Evolutionary conservation across 2,113 vertebrate genomes (phyloP).

Genomic region (Cichladusa arquata): DNA sequence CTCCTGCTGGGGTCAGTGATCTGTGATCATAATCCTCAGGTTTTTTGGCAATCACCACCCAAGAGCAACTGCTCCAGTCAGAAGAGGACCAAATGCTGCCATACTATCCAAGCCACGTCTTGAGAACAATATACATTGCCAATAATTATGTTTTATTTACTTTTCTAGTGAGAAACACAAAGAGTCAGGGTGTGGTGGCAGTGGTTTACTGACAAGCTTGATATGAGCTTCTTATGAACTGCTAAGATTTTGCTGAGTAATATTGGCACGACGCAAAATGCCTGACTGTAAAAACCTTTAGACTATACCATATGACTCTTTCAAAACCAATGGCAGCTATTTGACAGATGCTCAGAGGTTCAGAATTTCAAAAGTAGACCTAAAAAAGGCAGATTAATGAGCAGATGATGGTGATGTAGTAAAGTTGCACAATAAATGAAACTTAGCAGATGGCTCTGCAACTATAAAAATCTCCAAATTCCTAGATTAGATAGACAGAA

Average conservation of each 20-base stretch:
- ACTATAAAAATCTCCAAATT: conserved; percentile 51
- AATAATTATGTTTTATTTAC: background rate
- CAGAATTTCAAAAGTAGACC: conserved; percentile 27
- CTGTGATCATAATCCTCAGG: background rate
- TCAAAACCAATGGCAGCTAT: background rate
- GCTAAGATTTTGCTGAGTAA: background rate
- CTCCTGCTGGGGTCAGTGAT: background rate
- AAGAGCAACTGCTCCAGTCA: rapidly evolving
- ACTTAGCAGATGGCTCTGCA: conserved; percentile 54
- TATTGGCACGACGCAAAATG: rapidly evolving
- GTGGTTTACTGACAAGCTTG: background rate
- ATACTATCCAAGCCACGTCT: background rate
- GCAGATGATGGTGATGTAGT: conserved; percentile 38
- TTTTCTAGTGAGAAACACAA: background rate
- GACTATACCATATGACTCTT: background rate
- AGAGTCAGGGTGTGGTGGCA: background rate
- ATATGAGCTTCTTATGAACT: background rate
- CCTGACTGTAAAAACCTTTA: background rate
- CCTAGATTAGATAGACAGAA: background rate
- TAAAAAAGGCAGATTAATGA: conserved; percentile 56
- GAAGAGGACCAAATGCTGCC: background rate
- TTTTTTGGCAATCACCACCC: background rate
- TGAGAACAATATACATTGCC: background rate
- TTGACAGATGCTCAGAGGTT: conserved; percentile 41
- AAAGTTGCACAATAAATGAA: conserved; percentile 47